phyloP scores from a whole-genome alignment of 2,888 invertebrate species.

The Lamproptera curius region DNA sequence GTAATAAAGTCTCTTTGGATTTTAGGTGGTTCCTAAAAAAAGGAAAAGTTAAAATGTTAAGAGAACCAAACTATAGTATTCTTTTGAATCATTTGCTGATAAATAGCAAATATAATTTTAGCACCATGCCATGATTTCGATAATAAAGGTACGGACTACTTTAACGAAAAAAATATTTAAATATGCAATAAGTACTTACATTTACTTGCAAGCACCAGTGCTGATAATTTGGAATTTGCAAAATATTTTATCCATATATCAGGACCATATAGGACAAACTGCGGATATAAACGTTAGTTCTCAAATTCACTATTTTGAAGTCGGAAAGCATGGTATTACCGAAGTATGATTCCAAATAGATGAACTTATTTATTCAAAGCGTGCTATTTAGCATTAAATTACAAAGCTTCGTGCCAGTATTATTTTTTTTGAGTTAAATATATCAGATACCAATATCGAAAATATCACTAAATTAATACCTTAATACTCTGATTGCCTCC shows the following conservation, averaged over 20 bases:
- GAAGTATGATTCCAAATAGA: constrained; percentile 26
- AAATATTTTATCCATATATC: constrained; percentile 27
- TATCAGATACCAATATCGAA: too few relatives aligned
- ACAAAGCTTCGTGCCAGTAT: too few relatives aligned
- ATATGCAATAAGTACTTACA: constrained; percentile 14
- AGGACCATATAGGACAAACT: constrained; percentile 20
- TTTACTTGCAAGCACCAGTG: constrained; percentile 29
- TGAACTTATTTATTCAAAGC: constrained; percentile 23
- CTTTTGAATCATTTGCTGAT: constrained; percentile 24
- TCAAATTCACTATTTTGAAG: constrained; percentile 12
- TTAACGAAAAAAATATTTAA: constrained; percentile 21
- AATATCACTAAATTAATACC: too few relatives aligned
- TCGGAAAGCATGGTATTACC: constrained; percentile 24
- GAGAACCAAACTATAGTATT: constrained; percentile 25
- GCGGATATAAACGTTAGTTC: constrained; percentile 23
- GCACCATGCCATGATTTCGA: constrained; percentile 28
- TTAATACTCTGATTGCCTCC: too few relatives aligned
- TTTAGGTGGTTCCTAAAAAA: constrained; percentile 20
- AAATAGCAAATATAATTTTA: constrained; percentile 24
- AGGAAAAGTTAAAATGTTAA: constrained; percentile 16
- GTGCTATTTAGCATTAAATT: too few relatives aligned
- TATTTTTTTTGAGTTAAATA: too few relatives aligned
- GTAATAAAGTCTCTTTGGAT: too few relatives aligned
- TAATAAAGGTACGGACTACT: constrained; percentile 16
- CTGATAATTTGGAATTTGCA: constrained; percentile 27